Conservation (phyloP, 2,888 invertebrate species). For the Chloroclysta siterata region DNA sequence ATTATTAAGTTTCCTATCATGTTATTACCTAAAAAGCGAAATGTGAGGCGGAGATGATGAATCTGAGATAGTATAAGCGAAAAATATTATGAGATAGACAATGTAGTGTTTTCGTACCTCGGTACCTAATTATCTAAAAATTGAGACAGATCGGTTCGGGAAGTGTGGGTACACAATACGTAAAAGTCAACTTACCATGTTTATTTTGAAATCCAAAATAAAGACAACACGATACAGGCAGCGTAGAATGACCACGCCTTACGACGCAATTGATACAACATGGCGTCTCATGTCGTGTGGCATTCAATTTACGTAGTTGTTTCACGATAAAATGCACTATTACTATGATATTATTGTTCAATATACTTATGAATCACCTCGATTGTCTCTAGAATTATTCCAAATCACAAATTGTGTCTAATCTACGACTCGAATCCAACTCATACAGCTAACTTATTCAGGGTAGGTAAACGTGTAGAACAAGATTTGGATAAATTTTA, state of each 20-base stretch:
- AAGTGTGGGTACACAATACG: neutral
- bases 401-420: constrained; percentile 22
- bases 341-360: constrained; percentile 48
- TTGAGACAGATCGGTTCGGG: neutral
- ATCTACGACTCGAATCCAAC: constrained; percentile 15
- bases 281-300: constrained; percentile 65
- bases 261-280: constrained; percentile 63
- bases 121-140: too few relatives aligned
- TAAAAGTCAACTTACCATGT: constrained; percentile 69
- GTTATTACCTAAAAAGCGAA: neutral
- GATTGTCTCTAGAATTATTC: constrained; percentile 48
- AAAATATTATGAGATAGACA: too few relatives aligned
- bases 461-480: constrained; percentile 2
- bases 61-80: neutral
- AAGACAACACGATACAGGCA: constrained; percentile 51
- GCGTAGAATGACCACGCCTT: constrained; percentile 68
- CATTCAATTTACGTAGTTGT: constrained; percentile 42
- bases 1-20: neutral
- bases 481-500: constrained; percentile 8
- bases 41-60: neutral
- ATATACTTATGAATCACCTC: constrained; percentile 41
- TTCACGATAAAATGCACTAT: constrained; percentile 53
- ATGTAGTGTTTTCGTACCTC: too few relatives aligned
- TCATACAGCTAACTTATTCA: constrained; percentile 8
- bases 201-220: constrained; percentile 56